phyloP scores from a whole-genome alignment of 2,888 invertebrate genomes.

The Chouioia cunea region DNA sequence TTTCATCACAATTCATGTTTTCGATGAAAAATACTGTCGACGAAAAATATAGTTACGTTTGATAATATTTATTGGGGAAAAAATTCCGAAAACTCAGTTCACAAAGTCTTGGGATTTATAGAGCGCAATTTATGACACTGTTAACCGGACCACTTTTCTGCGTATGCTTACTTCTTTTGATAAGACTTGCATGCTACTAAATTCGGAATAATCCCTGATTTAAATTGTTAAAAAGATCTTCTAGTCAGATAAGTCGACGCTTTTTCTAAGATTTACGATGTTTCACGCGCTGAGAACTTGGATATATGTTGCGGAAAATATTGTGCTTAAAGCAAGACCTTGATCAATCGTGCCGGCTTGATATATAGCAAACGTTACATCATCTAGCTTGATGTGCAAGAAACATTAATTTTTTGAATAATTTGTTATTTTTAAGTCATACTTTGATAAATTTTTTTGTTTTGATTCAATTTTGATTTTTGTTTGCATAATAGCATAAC shows the following conservation, averaged over 20 bases:
- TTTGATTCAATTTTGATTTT: too few relatives aligned
- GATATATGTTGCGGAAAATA: not conserved
- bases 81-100: conserved; percentile 13
- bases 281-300: not conserved
- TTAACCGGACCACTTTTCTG: not conserved
- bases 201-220: conserved; percentile 18
- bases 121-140: conserved; percentile 1
- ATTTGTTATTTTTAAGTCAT: too few relatives aligned
- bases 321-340: not conserved
- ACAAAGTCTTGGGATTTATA: conserved; percentile 10
- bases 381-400: too few relatives aligned
- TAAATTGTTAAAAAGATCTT: conserved; percentile 25
- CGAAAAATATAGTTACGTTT: too few relatives aligned
- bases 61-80: not conserved
- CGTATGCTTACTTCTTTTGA: too few relatives aligned
- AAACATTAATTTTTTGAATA: too few relatives aligned
- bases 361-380: too few relatives aligned
- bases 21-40: too few relatives aligned
- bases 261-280: not conserved
- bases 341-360: not conserved
- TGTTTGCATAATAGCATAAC: too few relatives aligned
- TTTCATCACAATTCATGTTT: too few relatives aligned
- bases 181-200: not conserved
- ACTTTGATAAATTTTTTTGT: too few relatives aligned
- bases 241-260: conserved; percentile 1